A percentile compares a stretch with the other conserved stretches of the same genome.
These are phyloP conservation scores for Meriones psammophilus DNA, from an alignment of 2,797 vertebrate species.

Conservation along the genomic window DNA sequence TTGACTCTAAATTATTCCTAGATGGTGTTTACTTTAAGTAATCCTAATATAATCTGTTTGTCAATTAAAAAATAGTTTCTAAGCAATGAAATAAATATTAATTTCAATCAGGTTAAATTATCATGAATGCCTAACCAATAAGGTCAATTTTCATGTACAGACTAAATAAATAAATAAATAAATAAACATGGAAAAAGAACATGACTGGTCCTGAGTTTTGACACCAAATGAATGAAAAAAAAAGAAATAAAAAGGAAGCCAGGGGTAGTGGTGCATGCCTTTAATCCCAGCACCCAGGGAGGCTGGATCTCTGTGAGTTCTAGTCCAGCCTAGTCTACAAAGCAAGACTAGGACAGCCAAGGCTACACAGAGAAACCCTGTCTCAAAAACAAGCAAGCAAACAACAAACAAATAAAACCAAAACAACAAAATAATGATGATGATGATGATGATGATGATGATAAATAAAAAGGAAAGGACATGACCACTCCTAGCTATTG, in stretches of 20 bases:
- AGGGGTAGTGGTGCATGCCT: too few species aligned
- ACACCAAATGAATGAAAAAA: too few species aligned
- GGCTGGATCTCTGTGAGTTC: too few species aligned
- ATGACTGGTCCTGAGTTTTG: neutral
- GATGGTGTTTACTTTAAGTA: conserved; percentile 15
- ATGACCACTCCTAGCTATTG: neutral
- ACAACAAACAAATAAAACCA: too few species aligned
- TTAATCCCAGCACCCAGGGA: too few species aligned
- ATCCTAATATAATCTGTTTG: conserved; percentile 42
- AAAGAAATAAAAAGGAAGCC: too few species aligned
- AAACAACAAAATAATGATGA: too few species aligned
- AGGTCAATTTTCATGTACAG: neutral
- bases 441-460: too few species aligned
- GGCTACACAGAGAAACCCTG: too few species aligned
- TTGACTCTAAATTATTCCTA: conserved; percentile 42
- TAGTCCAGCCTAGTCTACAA: too few species aligned
- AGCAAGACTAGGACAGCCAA: too few species aligned
- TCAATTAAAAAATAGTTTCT: conserved; percentile 36
- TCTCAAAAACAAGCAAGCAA: too few species aligned
- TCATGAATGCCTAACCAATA: neutral
- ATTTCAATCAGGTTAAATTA: conserved; percentile 24
- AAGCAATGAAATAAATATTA: conserved; percentile 45
- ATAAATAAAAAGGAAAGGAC: neutral
- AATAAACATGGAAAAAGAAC: neutral
- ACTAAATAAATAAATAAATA: neutral